phyloP scores from a whole-genome alignment of 2,113 vertebrate species.

The Dendropsophus ebraccatus region DNA sequence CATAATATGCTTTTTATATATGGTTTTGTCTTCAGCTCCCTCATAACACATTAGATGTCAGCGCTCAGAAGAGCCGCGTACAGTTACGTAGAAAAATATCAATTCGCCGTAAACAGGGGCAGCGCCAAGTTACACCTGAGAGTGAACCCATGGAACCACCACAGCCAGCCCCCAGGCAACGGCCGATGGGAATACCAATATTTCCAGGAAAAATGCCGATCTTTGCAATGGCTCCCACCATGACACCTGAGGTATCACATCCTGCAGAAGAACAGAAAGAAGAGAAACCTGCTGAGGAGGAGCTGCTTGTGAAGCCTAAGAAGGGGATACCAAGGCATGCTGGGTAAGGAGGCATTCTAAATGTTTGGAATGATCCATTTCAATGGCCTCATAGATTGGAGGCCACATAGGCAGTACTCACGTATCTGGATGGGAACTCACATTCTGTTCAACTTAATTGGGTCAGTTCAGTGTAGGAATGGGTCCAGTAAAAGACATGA shows the following conservation, averaged over 20 bases:
- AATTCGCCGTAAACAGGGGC: slow-evolving; percentile 33
- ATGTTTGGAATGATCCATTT: background rate
- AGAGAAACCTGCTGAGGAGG: slow-evolving; percentile 17
- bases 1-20: background rate
- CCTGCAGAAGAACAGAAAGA: slow-evolving; percentile 7
- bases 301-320: slow-evolving; percentile 29
- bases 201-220: background rate
- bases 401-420: background rate
- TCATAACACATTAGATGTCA: slow-evolving; percentile 41
- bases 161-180: background rate
- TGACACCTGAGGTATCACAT: background rate
- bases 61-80: slow-evolving; percentile 45
- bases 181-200: background rate
- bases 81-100: slow-evolving; percentile 46
- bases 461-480: background rate
- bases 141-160: background rate
- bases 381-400: background rate
- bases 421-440: background rate
- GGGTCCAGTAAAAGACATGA: background rate
- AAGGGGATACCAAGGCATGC: slow-evolving; percentile 44
- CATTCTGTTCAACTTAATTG: no score
- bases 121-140: slow-evolving; percentile 8
- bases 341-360: slow-evolving; percentile 27
- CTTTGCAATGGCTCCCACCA: background rate
- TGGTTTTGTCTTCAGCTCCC: background rate